phyloP scores from a whole-genome alignment of 2,888 invertebrate species.

The Physocephala rufipes region DNA sequence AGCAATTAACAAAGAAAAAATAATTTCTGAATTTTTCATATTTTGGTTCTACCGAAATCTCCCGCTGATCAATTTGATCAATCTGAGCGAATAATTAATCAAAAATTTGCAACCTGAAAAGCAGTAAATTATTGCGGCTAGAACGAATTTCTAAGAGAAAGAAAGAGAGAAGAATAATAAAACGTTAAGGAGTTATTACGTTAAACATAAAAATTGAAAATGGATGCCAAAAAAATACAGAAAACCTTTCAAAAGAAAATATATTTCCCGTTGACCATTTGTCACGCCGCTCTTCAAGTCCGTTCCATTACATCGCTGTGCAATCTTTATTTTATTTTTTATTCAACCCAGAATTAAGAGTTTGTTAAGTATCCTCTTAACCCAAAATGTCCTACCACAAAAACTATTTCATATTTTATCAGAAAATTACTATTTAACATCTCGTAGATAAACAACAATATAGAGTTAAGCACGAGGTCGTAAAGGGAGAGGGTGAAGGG shows the following conservation, averaged over 20 bases:
- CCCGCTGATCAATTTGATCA: too few species aligned
- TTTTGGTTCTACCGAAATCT: too few species aligned
- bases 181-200: not conserved
- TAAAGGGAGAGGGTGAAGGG: too few species aligned
- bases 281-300: too few species aligned
- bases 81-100: constrained; percentile 46
- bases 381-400: too few species aligned
- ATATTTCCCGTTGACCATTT: too few species aligned
- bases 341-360: too few species aligned
- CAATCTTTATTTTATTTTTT: too few species aligned
- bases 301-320: too few species aligned
- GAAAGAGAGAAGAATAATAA: not conserved
- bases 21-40: too few species aligned
- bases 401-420: constrained; percentile 48
- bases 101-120: constrained; percentile 39
- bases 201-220: not conserved
- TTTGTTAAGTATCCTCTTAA: too few species aligned
- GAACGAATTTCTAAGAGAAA: not conserved
- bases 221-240: not conserved
- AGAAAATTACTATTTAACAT: constrained; percentile 61
- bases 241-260: not conserved
- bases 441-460: constrained; percentile 42
- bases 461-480: not conserved
- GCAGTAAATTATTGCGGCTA: constrained; percentile 24
- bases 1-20: too few species aligned